Base-by-base conservation (phyloP, 2,888 invertebrate genomes). In the Calephelis perditalis region DNA sequence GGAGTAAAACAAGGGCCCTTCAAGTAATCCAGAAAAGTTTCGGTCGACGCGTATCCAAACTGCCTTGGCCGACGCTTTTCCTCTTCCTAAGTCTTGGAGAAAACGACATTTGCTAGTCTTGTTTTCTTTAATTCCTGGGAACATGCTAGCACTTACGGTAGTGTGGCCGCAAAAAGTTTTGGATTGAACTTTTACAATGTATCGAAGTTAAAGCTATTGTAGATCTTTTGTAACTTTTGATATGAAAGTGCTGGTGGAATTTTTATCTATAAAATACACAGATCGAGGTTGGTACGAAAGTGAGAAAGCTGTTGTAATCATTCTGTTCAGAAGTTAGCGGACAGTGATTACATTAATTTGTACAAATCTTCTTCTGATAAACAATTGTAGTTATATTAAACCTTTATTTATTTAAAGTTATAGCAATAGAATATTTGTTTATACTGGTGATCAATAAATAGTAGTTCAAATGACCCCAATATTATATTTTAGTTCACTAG, bases 171-270 rank as follows among this genome's bases (percentile, higher is more conserved):
- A 73, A 76, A 78, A 81, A 76, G 76, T 85, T 87, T 87, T 86
- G 79, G 82, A 81, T 83, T 85, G 73, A 80, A 77, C 76, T 82
- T 82, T 82, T 84, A 82, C 82, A 84, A 78, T 83, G 79, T 81
- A 76, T 77, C 75, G 76, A 77, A 75, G 74, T 73, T 73, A 73
- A 75, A 77, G 73, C 81, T 82, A 80, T 82, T 84, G 84, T 86
- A 86, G 80, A 79, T 79, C 81, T 87, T 87, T 89, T 88, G 79
- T 90, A 89, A 84, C 83, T 88, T 89, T 89, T 89, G 85, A 89
- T 89, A 90, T 81, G 78, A 82, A 87, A 86, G 87, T 87, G 84
- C 87, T 86, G 86, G 86, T 86, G 85, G 86, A 81, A 74, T 78
- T 76, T 75, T 66, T 67, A 52, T 26, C 35, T 10, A 52, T 67